Conservation (phyloP, 2,113 vertebrate species). For the Camelus dromedarius region DNA sequence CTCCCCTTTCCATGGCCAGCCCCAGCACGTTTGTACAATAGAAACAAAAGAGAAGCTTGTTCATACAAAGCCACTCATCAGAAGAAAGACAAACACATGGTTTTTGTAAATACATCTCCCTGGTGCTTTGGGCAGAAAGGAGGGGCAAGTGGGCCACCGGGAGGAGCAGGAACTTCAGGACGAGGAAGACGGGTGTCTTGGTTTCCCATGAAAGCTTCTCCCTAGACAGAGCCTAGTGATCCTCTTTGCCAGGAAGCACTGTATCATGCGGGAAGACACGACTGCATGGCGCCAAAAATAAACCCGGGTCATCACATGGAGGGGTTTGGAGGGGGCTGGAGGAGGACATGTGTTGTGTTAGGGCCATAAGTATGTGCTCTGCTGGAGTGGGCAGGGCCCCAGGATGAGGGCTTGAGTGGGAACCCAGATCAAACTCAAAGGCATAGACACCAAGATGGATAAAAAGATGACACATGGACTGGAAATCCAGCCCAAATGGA, state of each 20-base stretch:
- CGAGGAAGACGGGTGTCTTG: accelerated
- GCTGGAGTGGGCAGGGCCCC: too few relatives aligned
- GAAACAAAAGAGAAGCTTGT: background rate
- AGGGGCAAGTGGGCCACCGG: too few relatives aligned
- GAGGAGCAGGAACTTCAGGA: background rate
- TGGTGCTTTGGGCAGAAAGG: background rate
- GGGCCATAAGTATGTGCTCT: background rate
- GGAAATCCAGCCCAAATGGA: too few relatives aligned
- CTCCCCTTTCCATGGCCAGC: background rate
- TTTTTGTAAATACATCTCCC: background rate
- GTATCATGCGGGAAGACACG: background rate
- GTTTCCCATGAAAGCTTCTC: background rate
- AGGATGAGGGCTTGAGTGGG: background rate
- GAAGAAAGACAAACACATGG: background rate
- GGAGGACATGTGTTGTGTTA: accelerated
- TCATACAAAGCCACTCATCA: background rate
- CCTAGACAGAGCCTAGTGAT: background rate
- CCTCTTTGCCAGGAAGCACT: background rate
- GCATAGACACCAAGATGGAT: background rate
- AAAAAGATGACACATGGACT: background rate
- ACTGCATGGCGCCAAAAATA: accelerated
- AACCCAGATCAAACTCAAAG: background rate
- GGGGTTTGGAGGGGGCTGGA: accelerated
- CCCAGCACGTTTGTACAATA: background rate
- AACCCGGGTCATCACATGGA: background rate